Percentiles rank a stretch among this genome's conserved stretches.
Conservation (phyloP, 1,140 invertebrate species). For the Ectropis grisescens region DNA sequence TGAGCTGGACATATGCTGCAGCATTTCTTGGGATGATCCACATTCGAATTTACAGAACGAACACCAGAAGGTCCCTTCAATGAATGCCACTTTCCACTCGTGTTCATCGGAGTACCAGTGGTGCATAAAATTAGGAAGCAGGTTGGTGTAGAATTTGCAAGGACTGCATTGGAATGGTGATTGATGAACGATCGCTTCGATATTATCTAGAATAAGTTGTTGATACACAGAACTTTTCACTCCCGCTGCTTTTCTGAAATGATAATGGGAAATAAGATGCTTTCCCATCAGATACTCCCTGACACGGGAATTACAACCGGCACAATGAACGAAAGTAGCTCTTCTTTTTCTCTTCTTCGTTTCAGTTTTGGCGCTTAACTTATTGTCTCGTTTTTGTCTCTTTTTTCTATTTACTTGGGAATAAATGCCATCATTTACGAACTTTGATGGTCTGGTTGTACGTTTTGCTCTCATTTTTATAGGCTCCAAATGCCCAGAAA, state of each 20-base stretch:
- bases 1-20: conserved; percentile 75
- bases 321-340: conserved; percentile 73
- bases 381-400: conserved; percentile 17
- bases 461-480: conserved; percentile 44
- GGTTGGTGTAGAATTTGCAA: conserved; percentile 89
- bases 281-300: conserved; percentile 80
- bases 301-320: conserved; percentile 79
- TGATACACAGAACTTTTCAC: conserved; percentile 66
- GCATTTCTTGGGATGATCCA: conserved; percentile 76
- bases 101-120: conserved; percentile 83
- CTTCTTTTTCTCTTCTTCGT: conserved; percentile 71
- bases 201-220: conserved; percentile 80
- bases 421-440: conserved; percentile 39
- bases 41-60: conserved; percentile 81
- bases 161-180: conserved; percentile 87
- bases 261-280: conserved; percentile 87
- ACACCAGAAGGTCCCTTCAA: conserved; percentile 79
- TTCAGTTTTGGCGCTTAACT: conserved; percentile 23
- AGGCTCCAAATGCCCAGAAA: conserved; percentile 55
- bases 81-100: conserved; percentile 50
- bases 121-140: conserved; percentile 76
- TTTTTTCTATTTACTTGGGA: conserved; percentile 30
- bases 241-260: conserved; percentile 77
- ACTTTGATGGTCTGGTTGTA: conserved; percentile 34
- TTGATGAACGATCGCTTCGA: conserved; percentile 80